Evolutionary conservation across 1,140 invertebrate species (phyloP), one percentile per base, ranked within the genome.

Genomic region (Manduca sexta): DNA sequence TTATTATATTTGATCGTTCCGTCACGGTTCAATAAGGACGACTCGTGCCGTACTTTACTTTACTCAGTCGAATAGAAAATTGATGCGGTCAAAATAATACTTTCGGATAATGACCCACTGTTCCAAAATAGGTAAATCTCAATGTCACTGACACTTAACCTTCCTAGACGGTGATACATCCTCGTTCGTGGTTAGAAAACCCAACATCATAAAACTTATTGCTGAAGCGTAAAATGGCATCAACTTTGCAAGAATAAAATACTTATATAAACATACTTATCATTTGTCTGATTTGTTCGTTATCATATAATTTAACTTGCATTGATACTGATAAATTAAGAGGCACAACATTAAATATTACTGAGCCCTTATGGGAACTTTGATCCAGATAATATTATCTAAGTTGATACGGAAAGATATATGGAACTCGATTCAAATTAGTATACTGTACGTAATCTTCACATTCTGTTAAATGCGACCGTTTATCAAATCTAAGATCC

Each of bases 21-120:
- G 21, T 43, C 60, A 54, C 60, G 64, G 60, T 70, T 72, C 59
- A 78, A 29, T 68, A 49, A 58, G 15, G 48, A 54, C 63, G 71
- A 67, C 74, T 78, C 69, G 74, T 81, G 73, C 72, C 56, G 63
- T 84, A 78, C 64, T 58, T 60, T 56, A 46, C 52, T 68, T 58
- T 59, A 56, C 50, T 51, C 74, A 80, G 57, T 75, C 56, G 67
- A 63, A 80, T 64, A 75, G 77, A 81, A 84, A 84, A 74, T 74
- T 73, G 61, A 70, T 79, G 75, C 61, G 75, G 77, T 81, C 56
- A 50, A 40, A 53, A 61, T n/a, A n/a, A n/a, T 43, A 40, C 51
- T 33, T 49, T 49, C 56, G 61, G 56, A 58, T 60, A 53, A 66
- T 65, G 67, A 72, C 52, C 62, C 57, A 52, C 47, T n/a, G n/a